Evolutionary conservation across 1,140 invertebrate species (phyloP).

Genomic region (Aethina tumida): DNA sequence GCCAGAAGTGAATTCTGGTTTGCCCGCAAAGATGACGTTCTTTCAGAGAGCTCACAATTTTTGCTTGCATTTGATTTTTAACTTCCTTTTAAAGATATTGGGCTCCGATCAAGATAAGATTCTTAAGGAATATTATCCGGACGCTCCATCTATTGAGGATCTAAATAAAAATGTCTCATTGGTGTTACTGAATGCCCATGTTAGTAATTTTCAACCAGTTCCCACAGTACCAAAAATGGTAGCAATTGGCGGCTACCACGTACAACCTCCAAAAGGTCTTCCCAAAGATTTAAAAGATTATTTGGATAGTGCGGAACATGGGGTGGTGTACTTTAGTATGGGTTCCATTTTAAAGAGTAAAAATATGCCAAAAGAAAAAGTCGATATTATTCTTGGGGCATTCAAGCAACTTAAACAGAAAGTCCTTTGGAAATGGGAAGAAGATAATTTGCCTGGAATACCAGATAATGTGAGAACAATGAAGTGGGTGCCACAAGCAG

Average conservation of each 20-base stretch:
- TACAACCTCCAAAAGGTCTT: constrained; percentile 33
- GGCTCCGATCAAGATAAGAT: constrained; percentile 31
- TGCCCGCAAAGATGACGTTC: constrained; percentile 37
- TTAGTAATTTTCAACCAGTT: constrained; percentile 40
- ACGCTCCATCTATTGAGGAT: constrained; percentile 39
- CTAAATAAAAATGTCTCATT: constrained; percentile 41
- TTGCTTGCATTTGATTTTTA: constrained; percentile 7
- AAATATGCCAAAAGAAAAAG: constrained; percentile 32
- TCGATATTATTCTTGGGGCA: constrained; percentile 26
- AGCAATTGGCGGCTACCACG: constrained; percentile 44
- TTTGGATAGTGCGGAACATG: constrained; percentile 38
- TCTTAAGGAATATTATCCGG: constrained; percentile 34
- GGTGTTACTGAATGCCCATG: constrained; percentile 47
- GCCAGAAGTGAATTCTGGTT: constrained; percentile 25
- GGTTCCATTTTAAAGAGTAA: constrained; percentile 43
- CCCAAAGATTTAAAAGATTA: constrained; percentile 37
- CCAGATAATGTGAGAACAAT: constrained; percentile 50
- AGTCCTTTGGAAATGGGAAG: constrained; percentile 60
- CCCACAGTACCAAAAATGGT: constrained; percentile 45
- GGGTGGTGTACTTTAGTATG: constrained; percentile 47
- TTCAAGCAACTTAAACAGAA: constrained; percentile 27
- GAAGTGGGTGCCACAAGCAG: constrained; percentile 62
- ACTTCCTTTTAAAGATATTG: constrained; percentile 10
- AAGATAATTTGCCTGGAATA: constrained; percentile 39
- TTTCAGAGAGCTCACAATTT: constrained; percentile 36